Conservation (phyloP, 2,888 invertebrate species). For the Podabrus alpinus region DNA sequence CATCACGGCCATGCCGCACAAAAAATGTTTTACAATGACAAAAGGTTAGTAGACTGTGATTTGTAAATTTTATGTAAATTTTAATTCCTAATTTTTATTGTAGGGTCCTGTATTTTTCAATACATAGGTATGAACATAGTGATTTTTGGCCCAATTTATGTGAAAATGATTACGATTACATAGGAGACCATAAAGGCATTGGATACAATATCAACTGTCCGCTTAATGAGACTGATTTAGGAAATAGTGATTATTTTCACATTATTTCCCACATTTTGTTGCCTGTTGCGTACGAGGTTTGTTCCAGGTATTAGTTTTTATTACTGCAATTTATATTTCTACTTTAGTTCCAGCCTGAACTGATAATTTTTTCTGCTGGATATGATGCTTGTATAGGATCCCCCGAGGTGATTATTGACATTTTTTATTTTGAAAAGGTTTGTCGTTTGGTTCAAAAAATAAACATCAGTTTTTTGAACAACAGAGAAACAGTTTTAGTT, state of each 20-base stretch:
- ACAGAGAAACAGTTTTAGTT: neutral
- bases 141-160: constrained; percentile 93
- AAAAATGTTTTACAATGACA: constrained; percentile 84
- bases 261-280: constrained; percentile 84
- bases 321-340: constrained; percentile 35
- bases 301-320: constrained; percentile 5
- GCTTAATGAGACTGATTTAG: constrained; percentile 81
- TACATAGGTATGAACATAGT: constrained; percentile 95
- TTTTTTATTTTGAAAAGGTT: constrained; percentile 64
- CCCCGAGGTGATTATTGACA: constrained; percentile 71
- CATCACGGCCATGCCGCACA: constrained; percentile 96
- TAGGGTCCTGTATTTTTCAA: constrained; percentile 94
- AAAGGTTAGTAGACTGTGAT: constrained; percentile 63
- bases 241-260: constrained; percentile 86
- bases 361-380: constrained; percentile 79
- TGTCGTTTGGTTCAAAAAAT: constrained; percentile 12
- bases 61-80: constrained; percentile 9
- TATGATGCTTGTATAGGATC: constrained; percentile 90
- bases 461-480: neutral
- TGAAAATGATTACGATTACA: constrained; percentile 85
- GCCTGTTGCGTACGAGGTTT: constrained; percentile 84
- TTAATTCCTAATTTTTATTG: constrained; percentile 30
- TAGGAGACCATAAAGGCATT: constrained; percentile 74
- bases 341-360: constrained; percentile 78
- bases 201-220: constrained; percentile 94